phyloP scores from a whole-genome alignment of 2,797 vertebrate genomes.

The Pipistrellus nathusii region DNA sequence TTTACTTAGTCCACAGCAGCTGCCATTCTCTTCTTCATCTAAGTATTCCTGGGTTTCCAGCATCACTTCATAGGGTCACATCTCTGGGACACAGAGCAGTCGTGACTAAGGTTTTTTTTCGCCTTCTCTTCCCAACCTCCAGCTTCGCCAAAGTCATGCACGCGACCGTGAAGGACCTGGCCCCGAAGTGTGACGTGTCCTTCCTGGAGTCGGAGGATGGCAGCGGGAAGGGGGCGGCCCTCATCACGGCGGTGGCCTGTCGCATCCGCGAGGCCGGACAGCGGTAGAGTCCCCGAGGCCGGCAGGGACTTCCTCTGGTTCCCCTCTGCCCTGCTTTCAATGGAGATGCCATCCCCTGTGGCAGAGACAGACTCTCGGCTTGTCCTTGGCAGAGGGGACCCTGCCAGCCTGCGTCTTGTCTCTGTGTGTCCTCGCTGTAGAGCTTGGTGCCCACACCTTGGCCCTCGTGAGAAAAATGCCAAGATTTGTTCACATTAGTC shows the following conservation, averaged over 20 bases:
- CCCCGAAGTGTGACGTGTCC: constrained; percentile 94
- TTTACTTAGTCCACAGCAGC: neutral
- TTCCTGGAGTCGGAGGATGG: constrained; percentile 97
- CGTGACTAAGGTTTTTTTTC: neutral
- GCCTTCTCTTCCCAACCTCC: constrained; percentile 12
- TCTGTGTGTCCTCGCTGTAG: neutral
- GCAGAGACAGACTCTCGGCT: constrained; percentile 38
- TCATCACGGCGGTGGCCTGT: constrained; percentile 97
- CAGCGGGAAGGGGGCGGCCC: constrained; percentile 96
- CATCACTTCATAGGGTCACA: neutral
- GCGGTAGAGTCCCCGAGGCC: constrained; percentile 80
- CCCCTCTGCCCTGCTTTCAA: constrained; percentile 47
- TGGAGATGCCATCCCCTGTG: constrained; percentile 40
- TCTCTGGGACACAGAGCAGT: neutral
- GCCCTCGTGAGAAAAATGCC: neutral
- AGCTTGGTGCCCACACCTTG: neutral
- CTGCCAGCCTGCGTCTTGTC: neutral
- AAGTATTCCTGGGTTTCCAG: neutral
- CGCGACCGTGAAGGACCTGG: constrained; percentile 92
- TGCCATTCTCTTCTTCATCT: neutral
- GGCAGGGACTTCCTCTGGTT: neutral
- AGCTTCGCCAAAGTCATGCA: constrained; percentile 95
- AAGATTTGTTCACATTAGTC: constrained; percentile 1
- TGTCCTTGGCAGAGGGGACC: constrained; percentile 53
- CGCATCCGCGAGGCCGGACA: constrained; percentile 91